Evolutionary conservation across 2,113 vertebrate genomes (phyloP).

Genomic region (Pseudorasbora parva): DNA sequence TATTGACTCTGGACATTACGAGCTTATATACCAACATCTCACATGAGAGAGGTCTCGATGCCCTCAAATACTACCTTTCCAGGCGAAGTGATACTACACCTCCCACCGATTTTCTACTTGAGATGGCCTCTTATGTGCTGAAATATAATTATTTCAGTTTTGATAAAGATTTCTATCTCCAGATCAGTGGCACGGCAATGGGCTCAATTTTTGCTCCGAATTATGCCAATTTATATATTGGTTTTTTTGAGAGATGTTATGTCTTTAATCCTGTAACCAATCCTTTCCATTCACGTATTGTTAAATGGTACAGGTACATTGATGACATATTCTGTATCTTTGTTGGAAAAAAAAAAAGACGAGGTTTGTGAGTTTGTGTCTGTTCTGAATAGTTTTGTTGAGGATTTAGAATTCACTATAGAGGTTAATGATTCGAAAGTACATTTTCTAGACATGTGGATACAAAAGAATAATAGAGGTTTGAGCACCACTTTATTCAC

Average conservation of each 20-base stretch:
- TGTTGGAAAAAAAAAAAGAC: not conserved
- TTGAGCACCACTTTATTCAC: too few relatives aligned
- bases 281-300: not conserved
- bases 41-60: too few relatives aligned
- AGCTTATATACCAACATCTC: too few relatives aligned
- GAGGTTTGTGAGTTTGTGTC: not conserved
- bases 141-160: not conserved
- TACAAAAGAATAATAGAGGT: too few relatives aligned
- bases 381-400: not conserved
- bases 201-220: not conserved
- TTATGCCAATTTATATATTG: not conserved
- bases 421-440: too few relatives aligned
- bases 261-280: too few relatives aligned
- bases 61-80: too few relatives aligned
- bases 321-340: not conserved
- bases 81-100: too few relatives aligned
- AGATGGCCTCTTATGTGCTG: not conserved
- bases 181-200: not conserved
- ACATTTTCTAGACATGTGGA: too few relatives aligned
- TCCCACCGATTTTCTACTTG: not conserved
- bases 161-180: not conserved
- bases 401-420: not conserved
- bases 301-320: not conserved
- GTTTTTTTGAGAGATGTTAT: not conserved
- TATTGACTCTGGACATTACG: too few relatives aligned